Evolutionary conservation across 1,140 invertebrate species (phyloP).

Genomic region (Lamellibrachia luymesi): DNA sequence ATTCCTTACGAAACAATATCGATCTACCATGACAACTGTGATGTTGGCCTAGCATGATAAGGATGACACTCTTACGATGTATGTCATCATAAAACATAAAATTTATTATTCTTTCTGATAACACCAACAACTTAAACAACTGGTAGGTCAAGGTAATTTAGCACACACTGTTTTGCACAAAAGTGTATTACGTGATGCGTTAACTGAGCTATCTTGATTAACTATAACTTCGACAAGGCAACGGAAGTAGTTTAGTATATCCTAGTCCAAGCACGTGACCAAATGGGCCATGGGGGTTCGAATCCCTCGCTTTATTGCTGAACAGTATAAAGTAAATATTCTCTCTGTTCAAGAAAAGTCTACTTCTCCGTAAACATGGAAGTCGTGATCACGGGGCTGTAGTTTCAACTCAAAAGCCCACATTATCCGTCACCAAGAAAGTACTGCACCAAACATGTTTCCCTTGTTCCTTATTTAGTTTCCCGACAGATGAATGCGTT

Average conservation of each 20-base stretch:
- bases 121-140: neutral
- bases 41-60: neutral
- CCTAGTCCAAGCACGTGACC: no score
- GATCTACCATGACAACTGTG: neutral
- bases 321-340: neutral
- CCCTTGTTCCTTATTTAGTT: neutral
- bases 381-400: neutral
- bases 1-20: neutral
- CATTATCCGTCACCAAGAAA: neutral
- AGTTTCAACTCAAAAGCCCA: neutral
- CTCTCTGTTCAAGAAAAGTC: neutral
- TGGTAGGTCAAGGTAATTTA: neutral
- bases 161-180: neutral
- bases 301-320: no score
- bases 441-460: neutral
- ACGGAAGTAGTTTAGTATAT: no score
- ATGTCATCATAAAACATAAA: neutral
- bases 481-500: neutral
- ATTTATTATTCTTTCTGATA: no score
- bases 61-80: neutral
- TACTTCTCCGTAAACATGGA: neutral
- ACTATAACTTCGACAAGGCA: neutral
- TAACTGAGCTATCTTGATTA: neutral
- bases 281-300: no score
- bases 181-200: neutral